These are phyloP conservation scores for Drosophila asahinai DNA, from an alignment of 1,140 invertebrate genomes.

Conservation along the genomic window DNA sequence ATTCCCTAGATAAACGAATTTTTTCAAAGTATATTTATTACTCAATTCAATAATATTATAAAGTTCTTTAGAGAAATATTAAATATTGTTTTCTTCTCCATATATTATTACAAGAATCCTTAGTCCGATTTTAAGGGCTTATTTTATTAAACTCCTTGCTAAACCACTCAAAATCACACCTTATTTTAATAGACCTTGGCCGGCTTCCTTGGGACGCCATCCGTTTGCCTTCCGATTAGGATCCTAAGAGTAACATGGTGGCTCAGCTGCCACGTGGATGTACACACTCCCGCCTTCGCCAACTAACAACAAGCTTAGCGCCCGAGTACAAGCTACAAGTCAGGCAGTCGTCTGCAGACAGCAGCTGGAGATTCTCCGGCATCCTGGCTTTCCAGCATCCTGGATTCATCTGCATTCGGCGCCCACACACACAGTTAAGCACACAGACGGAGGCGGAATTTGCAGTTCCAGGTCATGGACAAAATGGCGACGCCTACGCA, in stretches of 20 bases:
- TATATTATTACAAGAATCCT: too few species aligned
- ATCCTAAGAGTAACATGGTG: constrained; percentile 28
- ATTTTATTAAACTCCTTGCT: neutral
- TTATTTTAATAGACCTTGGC: neutral
- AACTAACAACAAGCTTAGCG: constrained; percentile 71
- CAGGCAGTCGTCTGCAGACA: constrained; percentile 57
- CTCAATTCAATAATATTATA: too few species aligned
- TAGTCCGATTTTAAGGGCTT: neutral
- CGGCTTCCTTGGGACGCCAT: neutral
- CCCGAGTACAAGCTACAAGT: constrained; percentile 74
- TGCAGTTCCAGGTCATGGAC: constrained; percentile 68
- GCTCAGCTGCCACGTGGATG: neutral
- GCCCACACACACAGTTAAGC: constrained; percentile 10
- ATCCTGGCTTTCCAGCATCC: constrained; percentile 30
- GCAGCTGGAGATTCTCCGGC: constrained; percentile 43
- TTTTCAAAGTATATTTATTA: too few species aligned
- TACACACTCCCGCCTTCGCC: neutral
- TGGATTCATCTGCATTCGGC: constrained; percentile 48
- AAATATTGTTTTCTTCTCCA: too few species aligned
- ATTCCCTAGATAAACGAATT: too few species aligned
- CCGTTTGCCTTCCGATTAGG: constrained; percentile 26
- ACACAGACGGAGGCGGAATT: constrained; percentile 33
- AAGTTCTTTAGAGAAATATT: too few species aligned
- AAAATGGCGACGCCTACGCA: constrained; percentile 76
- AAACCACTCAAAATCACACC: neutral